These are phyloP conservation scores for Leptinotarsa tumamoca DNA, from an alignment of 2,888 invertebrate species.

Conservation along the genomic window DNA sequence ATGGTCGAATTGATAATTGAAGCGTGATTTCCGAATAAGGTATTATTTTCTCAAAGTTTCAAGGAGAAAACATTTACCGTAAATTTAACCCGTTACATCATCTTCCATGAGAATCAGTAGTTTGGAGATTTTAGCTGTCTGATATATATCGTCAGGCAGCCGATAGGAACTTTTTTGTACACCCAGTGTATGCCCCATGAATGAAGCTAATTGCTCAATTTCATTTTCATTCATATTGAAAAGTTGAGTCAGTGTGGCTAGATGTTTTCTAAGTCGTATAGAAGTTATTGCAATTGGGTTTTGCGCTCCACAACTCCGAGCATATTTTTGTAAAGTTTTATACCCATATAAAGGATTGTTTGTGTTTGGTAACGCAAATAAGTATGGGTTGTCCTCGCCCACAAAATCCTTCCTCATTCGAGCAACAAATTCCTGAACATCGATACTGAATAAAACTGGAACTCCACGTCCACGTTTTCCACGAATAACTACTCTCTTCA, in stretches of 20 bases:
- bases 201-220: slow-evolving; percentile 48
- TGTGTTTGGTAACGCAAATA: slow-evolving; percentile 37
- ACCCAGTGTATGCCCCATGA: no score
- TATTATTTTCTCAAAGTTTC: no score
- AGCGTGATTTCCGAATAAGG: no score
- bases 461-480: slow-evolving; percentile 37
- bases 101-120: no score
- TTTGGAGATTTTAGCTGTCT: no score
- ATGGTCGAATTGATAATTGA: no score
- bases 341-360: slow-evolving; percentile 44
- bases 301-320: slow-evolving; percentile 43
- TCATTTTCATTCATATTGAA: slow-evolving; percentile 47
- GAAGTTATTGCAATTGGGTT: slow-evolving; percentile 44
- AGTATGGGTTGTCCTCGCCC: slow-evolving; percentile 31
- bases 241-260: slow-evolving; percentile 48
- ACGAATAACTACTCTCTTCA: slow-evolving; percentile 40
- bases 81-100: no score
- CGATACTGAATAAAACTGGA: slow-evolving; percentile 43
- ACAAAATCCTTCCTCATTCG: slow-evolving; percentile 28
- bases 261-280: no score
- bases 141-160: no score
- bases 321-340: slow-evolving; percentile 48
- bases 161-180: no score
- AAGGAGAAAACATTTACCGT: no score
- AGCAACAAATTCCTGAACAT: slow-evolving; percentile 47